phyloP scores from a whole-genome alignment of 2,797 vertebrate genomes.

The Propithecus deckenii region DNA sequence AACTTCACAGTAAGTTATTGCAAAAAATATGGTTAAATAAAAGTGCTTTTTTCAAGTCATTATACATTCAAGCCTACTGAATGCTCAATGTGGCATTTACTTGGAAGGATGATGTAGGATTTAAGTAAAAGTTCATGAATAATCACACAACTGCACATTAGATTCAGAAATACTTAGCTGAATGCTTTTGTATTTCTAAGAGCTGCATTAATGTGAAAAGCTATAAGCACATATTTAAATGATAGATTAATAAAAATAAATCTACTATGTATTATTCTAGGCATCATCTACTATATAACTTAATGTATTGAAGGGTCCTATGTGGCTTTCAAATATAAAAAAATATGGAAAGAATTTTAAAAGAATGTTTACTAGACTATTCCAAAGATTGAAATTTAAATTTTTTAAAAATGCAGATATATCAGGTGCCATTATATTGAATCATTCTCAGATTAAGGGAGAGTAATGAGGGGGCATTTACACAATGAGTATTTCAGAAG shows the following conservation, averaged over 20 bases:
- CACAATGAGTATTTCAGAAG: background rate
- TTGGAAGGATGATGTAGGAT: background rate
- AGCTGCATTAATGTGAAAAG: background rate
- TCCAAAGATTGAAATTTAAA: background rate
- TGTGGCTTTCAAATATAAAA: background rate
- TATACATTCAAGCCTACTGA: background rate
- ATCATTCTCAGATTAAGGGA: background rate
- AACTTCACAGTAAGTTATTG: background rate
- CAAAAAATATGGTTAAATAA: background rate
- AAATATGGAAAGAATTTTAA: background rate
- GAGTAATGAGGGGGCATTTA: background rate
- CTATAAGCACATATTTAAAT: conserved; percentile 45
- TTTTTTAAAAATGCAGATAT: background rate
- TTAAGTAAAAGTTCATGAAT: conserved; percentile 36
- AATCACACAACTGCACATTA: conserved; percentile 34
- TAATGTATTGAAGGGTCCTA: background rate
- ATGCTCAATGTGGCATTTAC: background rate
- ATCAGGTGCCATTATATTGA: background rate
- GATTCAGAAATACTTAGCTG: background rate
- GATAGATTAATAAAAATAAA: conserved; percentile 46
- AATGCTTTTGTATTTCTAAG: conserved; percentile 5
- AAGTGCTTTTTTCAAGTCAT: background rate
- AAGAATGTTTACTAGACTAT: background rate
- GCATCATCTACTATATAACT: background rate
- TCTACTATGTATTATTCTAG: background rate